Percentiles rank a stretch among this genome's conserved stretches.
Conservation (phyloP, 2,888 invertebrate genomes). For the Eumerus sabulonum region DNA sequence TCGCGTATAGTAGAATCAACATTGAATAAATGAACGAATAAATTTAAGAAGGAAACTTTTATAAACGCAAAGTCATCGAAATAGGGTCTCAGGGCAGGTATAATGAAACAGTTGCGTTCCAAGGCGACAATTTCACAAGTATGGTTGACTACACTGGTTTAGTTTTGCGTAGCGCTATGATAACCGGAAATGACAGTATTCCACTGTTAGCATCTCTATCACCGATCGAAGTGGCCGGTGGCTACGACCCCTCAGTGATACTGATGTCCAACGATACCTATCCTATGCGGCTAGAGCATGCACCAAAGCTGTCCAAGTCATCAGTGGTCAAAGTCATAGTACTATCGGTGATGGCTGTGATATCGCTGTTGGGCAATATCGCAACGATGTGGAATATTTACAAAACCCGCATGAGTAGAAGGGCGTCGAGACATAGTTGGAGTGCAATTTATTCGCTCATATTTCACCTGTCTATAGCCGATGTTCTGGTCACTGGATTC, state of each 20-base stretch:
- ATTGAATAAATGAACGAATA: not conserved
- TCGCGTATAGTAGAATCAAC: not conserved
- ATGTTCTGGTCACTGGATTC: constrained; percentile 89
- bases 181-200: constrained; percentile 20
- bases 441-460: constrained; percentile 88
- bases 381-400: constrained; percentile 88
- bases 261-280: constrained; percentile 49
- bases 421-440: constrained; percentile 83
- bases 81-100: constrained; percentile 27
- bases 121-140: constrained; percentile 37
- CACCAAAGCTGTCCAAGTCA: constrained; percentile 84
- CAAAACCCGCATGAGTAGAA: constrained; percentile 82
- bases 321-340: constrained; percentile 84
- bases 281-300: constrained; percentile 80
- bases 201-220: constrained; percentile 17
- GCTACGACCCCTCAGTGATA: constrained; percentile 20
- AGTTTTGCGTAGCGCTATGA: constrained; percentile 13
- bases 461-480: constrained; percentile 90
- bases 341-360: constrained; percentile 84
- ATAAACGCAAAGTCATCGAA: not conserved
- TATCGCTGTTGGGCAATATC: constrained; percentile 87
- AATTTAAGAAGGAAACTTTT: not conserved
- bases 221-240: not conserved
- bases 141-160: constrained; percentile 45
- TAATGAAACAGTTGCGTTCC: constrained; percentile 28